These are phyloP conservation scores for Drosophila paranaensis DNA, from an alignment of 2,888 invertebrate species.

Conservation along the genomic window DNA sequence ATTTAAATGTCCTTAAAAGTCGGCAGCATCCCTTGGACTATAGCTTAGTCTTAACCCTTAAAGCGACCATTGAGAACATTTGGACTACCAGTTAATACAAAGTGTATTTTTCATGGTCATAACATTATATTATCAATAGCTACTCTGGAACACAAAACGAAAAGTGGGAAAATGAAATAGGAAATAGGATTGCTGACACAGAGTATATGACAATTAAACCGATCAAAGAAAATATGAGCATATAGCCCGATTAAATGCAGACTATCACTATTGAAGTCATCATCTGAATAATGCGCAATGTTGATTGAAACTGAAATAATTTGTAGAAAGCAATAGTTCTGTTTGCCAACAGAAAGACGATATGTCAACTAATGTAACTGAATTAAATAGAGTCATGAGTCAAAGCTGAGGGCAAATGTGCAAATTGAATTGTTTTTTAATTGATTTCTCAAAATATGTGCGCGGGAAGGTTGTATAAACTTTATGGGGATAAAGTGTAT, in stretches of 20 bases:
- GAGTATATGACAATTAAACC: not conserved
- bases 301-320: not conserved
- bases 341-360: not conserved
- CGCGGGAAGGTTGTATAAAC: constrained; percentile 20
- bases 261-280: too few species aligned
- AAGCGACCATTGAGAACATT: too few species aligned
- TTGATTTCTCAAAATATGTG: constrained; percentile 2
- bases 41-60: too few species aligned
- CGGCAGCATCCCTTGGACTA: too few species aligned
- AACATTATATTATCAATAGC: too few species aligned
- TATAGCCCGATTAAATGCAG: too few species aligned
- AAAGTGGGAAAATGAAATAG: too few species aligned
- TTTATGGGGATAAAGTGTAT: constrained; percentile 10
- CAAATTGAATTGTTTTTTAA: constrained; percentile 9
- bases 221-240: not conserved
- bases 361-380: not conserved
- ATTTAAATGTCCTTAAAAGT: too few species aligned
- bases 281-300: not conserved
- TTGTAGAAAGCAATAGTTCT: not conserved
- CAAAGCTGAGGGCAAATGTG: not conserved
- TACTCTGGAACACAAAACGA: too few species aligned
- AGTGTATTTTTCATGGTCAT: too few species aligned
- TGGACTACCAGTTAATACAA: too few species aligned
- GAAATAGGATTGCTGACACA: too few species aligned
- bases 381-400: not conserved